These are phyloP conservation scores for Ceyx margarethae DNA, from an alignment of 2,113 vertebrate genomes.

Conservation along the genomic window DNA sequence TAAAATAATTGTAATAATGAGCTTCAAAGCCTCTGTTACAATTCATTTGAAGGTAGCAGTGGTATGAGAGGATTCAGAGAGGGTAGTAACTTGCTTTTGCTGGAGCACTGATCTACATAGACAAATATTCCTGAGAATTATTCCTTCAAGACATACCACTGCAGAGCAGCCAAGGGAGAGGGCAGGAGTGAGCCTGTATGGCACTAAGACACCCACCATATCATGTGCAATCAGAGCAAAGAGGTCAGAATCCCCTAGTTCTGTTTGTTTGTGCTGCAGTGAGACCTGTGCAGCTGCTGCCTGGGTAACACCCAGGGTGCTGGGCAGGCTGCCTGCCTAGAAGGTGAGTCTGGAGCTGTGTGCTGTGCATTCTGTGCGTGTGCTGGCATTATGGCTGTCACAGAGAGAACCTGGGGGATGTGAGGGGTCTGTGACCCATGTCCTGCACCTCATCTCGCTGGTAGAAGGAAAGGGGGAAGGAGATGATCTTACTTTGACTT, in stretches of 20 bases:
- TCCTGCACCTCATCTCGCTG: not conserved
- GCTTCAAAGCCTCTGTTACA: conserved; percentile 12
- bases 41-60: not conserved
- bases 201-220: not conserved
- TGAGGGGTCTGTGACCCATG: not conserved
- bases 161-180: not conserved
- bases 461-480: not conserved
- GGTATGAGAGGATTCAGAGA: not conserved
- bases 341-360: too few species aligned
- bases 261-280: too few species aligned
- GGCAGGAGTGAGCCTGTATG: not conserved
- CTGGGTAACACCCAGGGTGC: too few species aligned
- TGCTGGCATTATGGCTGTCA: not conserved
- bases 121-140: not conserved
- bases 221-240: not conserved
- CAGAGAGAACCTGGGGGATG: not conserved
- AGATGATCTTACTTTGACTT: not conserved
- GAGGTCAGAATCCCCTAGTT: too few species aligned
- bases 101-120: not conserved
- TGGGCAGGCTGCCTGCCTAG: too few species aligned
- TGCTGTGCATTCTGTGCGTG: too few species aligned
- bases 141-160: not conserved
- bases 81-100: not conserved
- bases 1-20: conserved; percentile 3
- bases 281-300: too few species aligned